phyloP scores from a whole-genome alignment of 2,113 vertebrate genomes.

The Piprites chloris region DNA sequence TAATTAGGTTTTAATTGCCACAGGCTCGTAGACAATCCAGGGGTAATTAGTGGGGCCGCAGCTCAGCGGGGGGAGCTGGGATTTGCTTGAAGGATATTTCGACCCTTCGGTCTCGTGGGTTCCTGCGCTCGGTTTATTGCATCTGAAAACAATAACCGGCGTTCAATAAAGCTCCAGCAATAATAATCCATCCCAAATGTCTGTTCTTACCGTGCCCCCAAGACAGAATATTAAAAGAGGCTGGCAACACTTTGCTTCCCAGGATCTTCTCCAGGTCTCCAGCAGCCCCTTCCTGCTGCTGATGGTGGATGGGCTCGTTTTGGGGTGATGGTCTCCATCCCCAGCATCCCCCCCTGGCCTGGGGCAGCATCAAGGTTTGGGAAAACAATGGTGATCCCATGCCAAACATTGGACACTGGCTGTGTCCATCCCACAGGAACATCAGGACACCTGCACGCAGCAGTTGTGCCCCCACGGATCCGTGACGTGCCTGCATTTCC shows the following conservation, averaged over 20 bases:
- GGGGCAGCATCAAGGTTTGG: background rate
- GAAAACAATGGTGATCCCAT: background rate
- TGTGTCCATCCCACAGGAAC: background rate
- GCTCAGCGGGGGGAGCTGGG: background rate
- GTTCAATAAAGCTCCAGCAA: background rate
- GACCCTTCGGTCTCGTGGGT: background rate
- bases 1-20: conserved; percentile 16
- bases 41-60: background rate
- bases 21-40: background rate
- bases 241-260: background rate
- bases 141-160: background rate
- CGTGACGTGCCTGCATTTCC: background rate
- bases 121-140: background rate
- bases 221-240: background rate
- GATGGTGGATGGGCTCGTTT: background rate
- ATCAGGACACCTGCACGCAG: rapidly evolving
- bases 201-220: background rate
- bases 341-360: rapidly evolving
- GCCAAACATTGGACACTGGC: rapidly evolving
- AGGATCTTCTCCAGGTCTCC: background rate
- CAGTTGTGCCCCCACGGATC: background rate
- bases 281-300: background rate
- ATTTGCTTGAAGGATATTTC: background rate
- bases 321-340: background rate
- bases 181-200: background rate